These are phyloP conservation scores for Eupristina koningsbergeri DNA, from an alignment of 1,140 invertebrate species.

Conservation along the genomic window DNA sequence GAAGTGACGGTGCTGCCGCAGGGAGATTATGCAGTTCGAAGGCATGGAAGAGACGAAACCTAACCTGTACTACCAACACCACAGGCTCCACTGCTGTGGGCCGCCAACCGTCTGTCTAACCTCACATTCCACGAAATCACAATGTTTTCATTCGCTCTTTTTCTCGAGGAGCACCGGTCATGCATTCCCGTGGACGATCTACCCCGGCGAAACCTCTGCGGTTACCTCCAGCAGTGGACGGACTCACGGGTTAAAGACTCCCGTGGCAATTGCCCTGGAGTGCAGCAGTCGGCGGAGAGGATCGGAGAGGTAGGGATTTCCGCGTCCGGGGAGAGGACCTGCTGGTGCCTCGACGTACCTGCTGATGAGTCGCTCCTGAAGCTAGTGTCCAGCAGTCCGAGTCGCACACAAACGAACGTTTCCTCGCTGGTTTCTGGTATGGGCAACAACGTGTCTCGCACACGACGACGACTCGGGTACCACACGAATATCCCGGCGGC, in stretches of 20 bases:
- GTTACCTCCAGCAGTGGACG: background rate
- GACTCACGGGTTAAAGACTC: background rate
- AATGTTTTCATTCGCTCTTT: conserved; percentile 10
- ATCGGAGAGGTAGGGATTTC: too few relatives aligned
- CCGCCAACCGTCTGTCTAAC: conserved; percentile 13
- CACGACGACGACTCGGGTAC: background rate
- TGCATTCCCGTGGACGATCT: background rate
- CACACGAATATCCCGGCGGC: conserved; percentile 9
- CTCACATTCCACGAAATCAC: conserved; percentile 26
- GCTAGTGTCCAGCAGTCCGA: background rate
- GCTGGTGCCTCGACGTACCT: too few relatives aligned
- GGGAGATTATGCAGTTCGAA: background rate
- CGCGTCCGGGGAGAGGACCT: too few relatives aligned
- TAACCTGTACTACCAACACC: conserved; percentile 15
- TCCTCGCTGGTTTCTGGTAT: background rate
- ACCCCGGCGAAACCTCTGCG: too few relatives aligned
- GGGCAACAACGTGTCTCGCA: conserved; percentile 34
- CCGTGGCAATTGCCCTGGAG: too few relatives aligned
- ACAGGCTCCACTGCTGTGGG: background rate
- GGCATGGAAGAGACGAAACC: background rate
- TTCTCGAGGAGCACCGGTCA: background rate
- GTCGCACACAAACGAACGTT: background rate
- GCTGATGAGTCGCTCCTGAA: background rate
- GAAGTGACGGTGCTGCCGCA: background rate
- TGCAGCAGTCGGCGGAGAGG: too few relatives aligned